Percentiles rank a stretch among this genome's conserved stretches.
These are phyloP conservation scores for Synanthedon vespiformis DNA, from an alignment of 2,888 invertebrate genomes.

Conservation along the genomic window DNA sequence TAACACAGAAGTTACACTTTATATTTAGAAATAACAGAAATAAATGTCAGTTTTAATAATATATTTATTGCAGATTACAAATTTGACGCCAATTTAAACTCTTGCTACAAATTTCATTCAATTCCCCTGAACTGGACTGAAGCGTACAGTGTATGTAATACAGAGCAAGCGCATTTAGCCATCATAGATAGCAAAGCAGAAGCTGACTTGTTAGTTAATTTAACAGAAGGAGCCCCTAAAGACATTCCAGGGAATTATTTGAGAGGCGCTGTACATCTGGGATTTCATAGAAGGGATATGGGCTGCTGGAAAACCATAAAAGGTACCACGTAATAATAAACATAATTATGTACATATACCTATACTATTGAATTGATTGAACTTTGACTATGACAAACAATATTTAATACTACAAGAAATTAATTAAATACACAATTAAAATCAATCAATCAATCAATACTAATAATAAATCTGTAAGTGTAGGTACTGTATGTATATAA, in stretches of 20 bases:
- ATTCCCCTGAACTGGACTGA: conserved; percentile 38
- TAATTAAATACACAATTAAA: no score
- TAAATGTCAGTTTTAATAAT: not conserved
- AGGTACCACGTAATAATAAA: no score
- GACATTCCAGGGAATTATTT: conserved; percentile 20
- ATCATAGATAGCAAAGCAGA: conserved; percentile 35
- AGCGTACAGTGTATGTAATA: conserved; percentile 31
- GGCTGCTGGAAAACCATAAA: conserved; percentile 29
- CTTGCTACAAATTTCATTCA: conserved; percentile 47
- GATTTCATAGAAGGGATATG: conserved; percentile 15
- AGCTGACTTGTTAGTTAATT: conserved; percentile 22
- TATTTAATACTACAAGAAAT: no score
- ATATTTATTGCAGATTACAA: conserved; percentile 29
- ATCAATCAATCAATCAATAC: no score
- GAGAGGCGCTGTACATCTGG: conserved; percentile 10
- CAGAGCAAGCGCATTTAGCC: conserved; percentile 40
- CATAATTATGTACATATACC: no score
- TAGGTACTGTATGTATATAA: no score
- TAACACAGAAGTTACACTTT: not conserved
- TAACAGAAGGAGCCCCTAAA: conserved; percentile 25
- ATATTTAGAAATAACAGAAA: no score
- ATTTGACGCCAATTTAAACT: conserved; percentile 21
- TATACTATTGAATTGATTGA: no score
- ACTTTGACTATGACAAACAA: no score
- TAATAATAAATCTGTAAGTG: no score